These are phyloP conservation scores for Lordiphosa mommai DNA, from an alignment of 1,140 invertebrate species.

Conservation along the genomic window DNA sequence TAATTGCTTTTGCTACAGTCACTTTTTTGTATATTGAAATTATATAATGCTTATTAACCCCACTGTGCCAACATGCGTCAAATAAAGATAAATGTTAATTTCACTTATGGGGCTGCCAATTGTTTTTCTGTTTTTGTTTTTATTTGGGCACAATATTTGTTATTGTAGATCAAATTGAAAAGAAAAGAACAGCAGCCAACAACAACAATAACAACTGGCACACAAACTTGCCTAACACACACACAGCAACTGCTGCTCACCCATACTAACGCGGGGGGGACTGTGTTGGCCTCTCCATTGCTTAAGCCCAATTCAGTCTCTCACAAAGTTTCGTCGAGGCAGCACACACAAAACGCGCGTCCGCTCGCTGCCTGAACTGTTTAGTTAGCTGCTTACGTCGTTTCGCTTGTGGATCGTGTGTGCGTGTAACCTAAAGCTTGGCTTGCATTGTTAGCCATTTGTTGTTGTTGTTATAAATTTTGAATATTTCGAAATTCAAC, in stretches of 20 bases:
- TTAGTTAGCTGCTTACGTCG: slow-evolving; percentile 15
- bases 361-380: slow-evolving; percentile 18
- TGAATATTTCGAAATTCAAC: slow-evolving; percentile 53
- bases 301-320: slow-evolving; percentile 35
- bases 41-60: slow-evolving; percentile 39
- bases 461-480: slow-evolving; percentile 15
- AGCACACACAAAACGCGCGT: slow-evolving; percentile 33
- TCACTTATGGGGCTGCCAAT: slow-evolving; percentile 3
- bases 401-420: slow-evolving; percentile 35
- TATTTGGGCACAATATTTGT: background rate
- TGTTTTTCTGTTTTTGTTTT: slow-evolving; percentile 3
- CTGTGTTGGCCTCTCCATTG: slow-evolving; percentile 4
- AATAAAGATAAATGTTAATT: slow-evolving; percentile 9
- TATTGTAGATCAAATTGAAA: slow-evolving; percentile 28
- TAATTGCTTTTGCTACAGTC: slow-evolving; percentile 15
- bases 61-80: slow-evolving; percentile 41
- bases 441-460: slow-evolving; percentile 20
- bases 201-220: slow-evolving; percentile 26
- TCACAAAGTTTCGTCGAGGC: slow-evolving; percentile 60
- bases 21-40: slow-evolving; percentile 20
- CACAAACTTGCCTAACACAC: slow-evolving; percentile 6
- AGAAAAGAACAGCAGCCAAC: slow-evolving; percentile 26
- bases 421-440: slow-evolving; percentile 22
- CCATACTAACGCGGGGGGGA: background rate
- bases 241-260: slow-evolving; percentile 3